Conservation (phyloP, 1,140 invertebrate species). For the Drosophila oshimai region DNA sequence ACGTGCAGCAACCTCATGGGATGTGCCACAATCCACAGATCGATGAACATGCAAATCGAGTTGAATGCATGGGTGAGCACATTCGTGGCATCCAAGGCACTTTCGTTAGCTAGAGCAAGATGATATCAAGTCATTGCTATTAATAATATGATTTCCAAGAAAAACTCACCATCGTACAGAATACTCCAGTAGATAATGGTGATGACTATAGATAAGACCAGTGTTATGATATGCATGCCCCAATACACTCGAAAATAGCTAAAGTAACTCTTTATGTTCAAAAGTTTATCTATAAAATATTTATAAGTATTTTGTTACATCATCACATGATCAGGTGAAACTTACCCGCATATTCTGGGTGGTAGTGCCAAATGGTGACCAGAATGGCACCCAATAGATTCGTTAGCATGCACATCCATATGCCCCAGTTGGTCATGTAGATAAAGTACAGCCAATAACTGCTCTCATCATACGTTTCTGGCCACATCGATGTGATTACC, state of each 20-base stretch:
- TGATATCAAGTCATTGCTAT: not conserved
- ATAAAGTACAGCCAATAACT: conserved; percentile 84
- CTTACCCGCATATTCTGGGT: conserved; percentile 78
- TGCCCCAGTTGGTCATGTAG: conserved; percentile 91
- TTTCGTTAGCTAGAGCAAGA: conserved; percentile 54
- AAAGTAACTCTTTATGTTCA: conserved; percentile 59
- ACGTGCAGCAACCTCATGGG: conserved; percentile 88
- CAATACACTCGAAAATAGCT: conserved; percentile 85
- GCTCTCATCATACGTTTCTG: conserved; percentile 65
- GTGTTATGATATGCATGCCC: conserved; percentile 85
- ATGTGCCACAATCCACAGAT: conserved; percentile 87
- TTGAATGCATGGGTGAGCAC: conserved; percentile 89
- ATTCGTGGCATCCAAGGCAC: conserved; percentile 84
- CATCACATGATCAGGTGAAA: not conserved
- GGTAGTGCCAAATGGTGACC: conserved; percentile 76
- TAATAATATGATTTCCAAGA: not conserved
- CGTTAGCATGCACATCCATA: conserved; percentile 84
- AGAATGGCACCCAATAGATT: conserved; percentile 73
- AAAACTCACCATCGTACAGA: conserved; percentile 84
- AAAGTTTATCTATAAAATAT: conserved; percentile 55
- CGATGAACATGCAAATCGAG: conserved; percentile 88
- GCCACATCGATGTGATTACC: conserved; percentile 83
- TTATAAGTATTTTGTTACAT: not conserved
- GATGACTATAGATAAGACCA: conserved; percentile 85
- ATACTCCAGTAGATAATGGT: conserved; percentile 86